phyloP scores from a whole-genome alignment of 2,888 invertebrate species.

The Chalcosyrphus nemorum region DNA sequence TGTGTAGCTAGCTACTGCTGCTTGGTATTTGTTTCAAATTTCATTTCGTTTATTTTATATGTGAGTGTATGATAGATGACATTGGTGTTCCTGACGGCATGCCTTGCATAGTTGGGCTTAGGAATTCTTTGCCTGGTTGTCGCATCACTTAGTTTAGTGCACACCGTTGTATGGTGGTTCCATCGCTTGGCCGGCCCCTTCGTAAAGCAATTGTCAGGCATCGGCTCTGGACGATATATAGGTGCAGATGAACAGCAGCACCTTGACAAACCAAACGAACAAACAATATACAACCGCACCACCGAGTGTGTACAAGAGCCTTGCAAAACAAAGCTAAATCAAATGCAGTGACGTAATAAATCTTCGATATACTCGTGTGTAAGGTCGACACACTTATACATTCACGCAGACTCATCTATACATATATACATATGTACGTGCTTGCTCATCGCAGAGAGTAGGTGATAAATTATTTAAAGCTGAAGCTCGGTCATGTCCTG shows the following conservation, averaged over 20 bases:
- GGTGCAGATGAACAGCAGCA: slow-evolving; percentile 17
- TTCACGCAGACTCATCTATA: slow-evolving; percentile 15
- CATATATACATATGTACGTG: slow-evolving; percentile 8
- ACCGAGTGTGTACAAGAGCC: slow-evolving; percentile 25
- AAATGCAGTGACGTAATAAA: slow-evolving; percentile 71
- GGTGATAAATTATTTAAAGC: slow-evolving; percentile 70
- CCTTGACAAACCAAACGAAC: slow-evolving; percentile 51
- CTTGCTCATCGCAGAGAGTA: slow-evolving; percentile 24
- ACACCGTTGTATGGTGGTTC: no score
- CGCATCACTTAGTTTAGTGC: slow-evolving; percentile 1
- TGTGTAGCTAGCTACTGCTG: background rate
- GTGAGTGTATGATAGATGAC: slow-evolving; percentile 24
- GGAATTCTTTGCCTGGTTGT: slow-evolving; percentile 10
- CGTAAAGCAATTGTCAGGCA: slow-evolving; percentile 14
- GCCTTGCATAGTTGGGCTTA: slow-evolving; percentile 4
- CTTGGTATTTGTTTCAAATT: slow-evolving; percentile 29
- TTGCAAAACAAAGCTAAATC: slow-evolving; percentile 66
- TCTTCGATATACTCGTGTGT: slow-evolving; percentile 58
- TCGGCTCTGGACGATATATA: slow-evolving; percentile 13
- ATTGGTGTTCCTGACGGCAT: slow-evolving; percentile 15
- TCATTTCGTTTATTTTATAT: slow-evolving; percentile 19
- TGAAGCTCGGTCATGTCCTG: slow-evolving; percentile 39
- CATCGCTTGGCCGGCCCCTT: background rate
- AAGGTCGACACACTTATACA: slow-evolving; percentile 34
- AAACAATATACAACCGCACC: slow-evolving; percentile 45